A percentile compares a stretch with the other conserved stretches of the same genome.
phyloP scores from a whole-genome alignment of 92 coral and sea anemone species.

The Hydrozoanthus gracilis region DNA sequence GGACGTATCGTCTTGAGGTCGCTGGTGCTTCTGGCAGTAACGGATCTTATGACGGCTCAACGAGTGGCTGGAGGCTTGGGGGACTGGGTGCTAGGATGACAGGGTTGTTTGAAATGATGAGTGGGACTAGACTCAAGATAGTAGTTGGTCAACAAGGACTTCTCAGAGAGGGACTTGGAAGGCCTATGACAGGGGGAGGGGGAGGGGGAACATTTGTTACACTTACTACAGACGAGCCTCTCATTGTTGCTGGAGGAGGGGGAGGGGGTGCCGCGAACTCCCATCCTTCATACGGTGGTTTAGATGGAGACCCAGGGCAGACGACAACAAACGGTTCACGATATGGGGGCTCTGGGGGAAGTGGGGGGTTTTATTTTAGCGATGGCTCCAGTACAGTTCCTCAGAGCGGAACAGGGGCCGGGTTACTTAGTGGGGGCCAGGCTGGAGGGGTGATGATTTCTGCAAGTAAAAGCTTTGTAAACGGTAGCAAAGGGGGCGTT shows the following conservation, averaged over 20 bases:
- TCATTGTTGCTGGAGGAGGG: conserved; percentile 96
- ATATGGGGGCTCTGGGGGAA: conserved; percentile 67
- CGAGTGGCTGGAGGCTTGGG: conserved; percentile 55
- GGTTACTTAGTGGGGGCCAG: conserved; percentile 66
- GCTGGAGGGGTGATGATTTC: conserved; percentile 58
- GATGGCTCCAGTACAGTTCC: not conserved
- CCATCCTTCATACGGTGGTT: not conserved
- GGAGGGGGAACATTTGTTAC: conserved; percentile 98
- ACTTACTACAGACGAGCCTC: conserved; percentile 51
- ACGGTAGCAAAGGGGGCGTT: conserved; percentile 82
- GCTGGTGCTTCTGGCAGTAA: conserved; percentile 91
- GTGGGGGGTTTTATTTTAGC: conserved; percentile 66
- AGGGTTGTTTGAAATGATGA: conserved; percentile 73
- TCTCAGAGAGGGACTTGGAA: conserved; percentile 35
- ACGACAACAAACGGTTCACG: conserved; percentile 66
- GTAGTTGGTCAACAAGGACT: conserved; percentile 86
- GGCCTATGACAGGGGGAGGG: conserved; percentile 85
- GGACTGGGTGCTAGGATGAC: conserved; percentile 87
- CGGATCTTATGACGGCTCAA: conserved; percentile 48
- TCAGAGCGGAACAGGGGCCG: conserved; percentile 48
- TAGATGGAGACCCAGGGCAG: conserved; percentile 83
- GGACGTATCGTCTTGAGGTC: conserved; percentile 85
- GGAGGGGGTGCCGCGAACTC: conserved; percentile 91
- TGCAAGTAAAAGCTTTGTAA: conserved; percentile 66
- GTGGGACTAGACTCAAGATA: conserved; percentile 68